Conservation (phyloP, 2,888 invertebrate genomes). For the Gastracanthus pulcherrimus region DNA sequence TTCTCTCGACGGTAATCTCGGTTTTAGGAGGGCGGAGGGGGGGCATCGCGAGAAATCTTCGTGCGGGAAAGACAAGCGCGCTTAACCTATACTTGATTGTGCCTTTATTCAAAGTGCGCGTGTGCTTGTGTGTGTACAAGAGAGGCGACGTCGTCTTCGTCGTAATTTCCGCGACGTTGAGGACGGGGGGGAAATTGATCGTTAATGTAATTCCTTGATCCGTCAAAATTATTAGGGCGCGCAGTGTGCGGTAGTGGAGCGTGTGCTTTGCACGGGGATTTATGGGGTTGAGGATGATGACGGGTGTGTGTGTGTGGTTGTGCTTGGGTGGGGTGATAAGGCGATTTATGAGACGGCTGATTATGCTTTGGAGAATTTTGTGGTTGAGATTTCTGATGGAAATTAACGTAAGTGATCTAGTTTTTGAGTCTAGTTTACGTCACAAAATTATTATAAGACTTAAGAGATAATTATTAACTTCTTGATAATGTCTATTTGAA, state of each 20-base stretch:
- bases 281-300: neutral
- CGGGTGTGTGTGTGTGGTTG: too few species aligned
- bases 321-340: neutral
- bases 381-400: too few species aligned
- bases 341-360: neutral
- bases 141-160: neutral
- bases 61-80: slow-evolving; percentile 8
- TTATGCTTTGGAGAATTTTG: too few species aligned
- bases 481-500: too few species aligned
- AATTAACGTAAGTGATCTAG: too few species aligned
- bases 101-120: slow-evolving; percentile 42
- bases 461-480: too few species aligned
- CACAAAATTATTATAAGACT: too few species aligned
- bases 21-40: slow-evolving; percentile 58
- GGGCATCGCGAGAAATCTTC: slow-evolving; percentile 59
- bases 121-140: too few species aligned
- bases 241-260: neutral
- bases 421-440: too few species aligned
- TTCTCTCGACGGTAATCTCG: slow-evolving; percentile 61
- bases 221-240: slow-evolving; percentile 49
- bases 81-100: too few species aligned
- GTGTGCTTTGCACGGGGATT: neutral
- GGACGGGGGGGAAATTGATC: slow-evolving; percentile 31
- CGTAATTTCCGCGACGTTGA: slow-evolving; percentile 39
- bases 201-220: slow-evolving; percentile 51